Percentiles rank a stretch among this genome's conserved stretches.
phyloP scores from a whole-genome alignment of 2,797 vertebrate genomes.

The Monodelphis domestica region DNA sequence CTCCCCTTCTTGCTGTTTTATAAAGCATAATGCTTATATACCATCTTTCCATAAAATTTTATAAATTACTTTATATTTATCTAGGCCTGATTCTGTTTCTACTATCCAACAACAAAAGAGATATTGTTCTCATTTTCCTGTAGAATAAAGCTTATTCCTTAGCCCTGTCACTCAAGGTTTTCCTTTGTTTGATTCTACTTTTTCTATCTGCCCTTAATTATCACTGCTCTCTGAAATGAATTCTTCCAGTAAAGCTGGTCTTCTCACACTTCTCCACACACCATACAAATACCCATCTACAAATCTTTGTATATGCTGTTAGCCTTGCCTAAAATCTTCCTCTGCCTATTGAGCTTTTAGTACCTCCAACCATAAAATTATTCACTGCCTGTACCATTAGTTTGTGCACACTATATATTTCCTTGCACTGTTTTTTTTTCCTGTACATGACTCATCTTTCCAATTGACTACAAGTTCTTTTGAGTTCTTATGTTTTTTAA shows the following conservation, averaged over 20 bases:
- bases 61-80: not conserved
- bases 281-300: not conserved
- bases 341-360: not conserved
- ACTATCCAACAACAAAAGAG: too few relatives aligned
- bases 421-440: not conserved
- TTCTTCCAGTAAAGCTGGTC: not conserved
- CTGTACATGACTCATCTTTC: not conserved
- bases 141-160: not conserved
- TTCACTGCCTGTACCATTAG: not conserved
- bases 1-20: not conserved
- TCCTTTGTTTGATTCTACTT: not conserved
- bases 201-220: not conserved
- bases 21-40: not conserved
- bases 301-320: not conserved
- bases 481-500: not conserved
- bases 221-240: not conserved
- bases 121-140: not conserved
- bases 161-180: not conserved
- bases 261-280: not conserved
- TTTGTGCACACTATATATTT: not conserved
- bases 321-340: slow-evolving; percentile 3
- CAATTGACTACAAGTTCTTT: not conserved
- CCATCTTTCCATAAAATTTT: not conserved
- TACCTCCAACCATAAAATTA: too few relatives aligned
- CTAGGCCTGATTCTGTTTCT: not conserved